Conservation (phyloP, 2,888 invertebrate genomes). For the Chymomyza amoena region DNA sequence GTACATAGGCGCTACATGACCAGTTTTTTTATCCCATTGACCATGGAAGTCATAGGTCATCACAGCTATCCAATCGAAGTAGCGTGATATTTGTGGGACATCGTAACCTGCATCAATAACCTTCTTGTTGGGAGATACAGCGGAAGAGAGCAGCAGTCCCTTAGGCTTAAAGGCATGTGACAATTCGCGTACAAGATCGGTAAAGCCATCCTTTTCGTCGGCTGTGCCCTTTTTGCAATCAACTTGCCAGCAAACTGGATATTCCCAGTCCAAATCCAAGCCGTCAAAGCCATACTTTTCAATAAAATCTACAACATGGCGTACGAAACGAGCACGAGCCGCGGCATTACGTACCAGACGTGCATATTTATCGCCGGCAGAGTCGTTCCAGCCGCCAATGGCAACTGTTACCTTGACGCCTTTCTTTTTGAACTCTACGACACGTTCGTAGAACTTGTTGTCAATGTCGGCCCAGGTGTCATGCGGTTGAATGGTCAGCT, state of each 20-base stretch:
- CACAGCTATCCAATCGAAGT: slow-evolving; percentile 93
- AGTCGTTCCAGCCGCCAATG: slow-evolving; percentile 97
- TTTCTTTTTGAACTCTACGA: slow-evolving; percentile 85
- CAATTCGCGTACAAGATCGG: slow-evolving; percentile 87
- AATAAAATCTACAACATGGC: slow-evolving; percentile 87
- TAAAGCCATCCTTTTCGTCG: slow-evolving; percentile 89
- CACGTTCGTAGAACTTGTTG: slow-evolving; percentile 94
- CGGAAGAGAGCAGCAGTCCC: slow-evolving; percentile 87
- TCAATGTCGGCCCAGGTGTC: slow-evolving; percentile 94
- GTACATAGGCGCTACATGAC: slow-evolving; percentile 94
- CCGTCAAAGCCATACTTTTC: slow-evolving; percentile 92
- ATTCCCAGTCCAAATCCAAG: slow-evolving; percentile 96
- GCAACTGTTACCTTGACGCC: slow-evolving; percentile 91
- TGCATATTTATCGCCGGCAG: slow-evolving; percentile 93
- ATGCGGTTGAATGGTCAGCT: slow-evolving; percentile 88
- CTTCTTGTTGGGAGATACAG: slow-evolving; percentile 90
- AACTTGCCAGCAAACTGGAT: slow-evolving; percentile 94
- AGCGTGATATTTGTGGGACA: slow-evolving; percentile 85
- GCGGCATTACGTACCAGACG: slow-evolving; percentile 87
- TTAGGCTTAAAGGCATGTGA: slow-evolving; percentile 85
- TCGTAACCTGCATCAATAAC: slow-evolving; percentile 93
- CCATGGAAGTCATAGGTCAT: slow-evolving; percentile 96
- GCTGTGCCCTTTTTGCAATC: slow-evolving; percentile 90
- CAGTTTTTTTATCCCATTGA: slow-evolving; percentile 94
- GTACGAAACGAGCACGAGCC: slow-evolving; percentile 86